Conservation (phyloP, 2,797 vertebrate genomes). For the Chaenodraco wilsoni region DNA sequence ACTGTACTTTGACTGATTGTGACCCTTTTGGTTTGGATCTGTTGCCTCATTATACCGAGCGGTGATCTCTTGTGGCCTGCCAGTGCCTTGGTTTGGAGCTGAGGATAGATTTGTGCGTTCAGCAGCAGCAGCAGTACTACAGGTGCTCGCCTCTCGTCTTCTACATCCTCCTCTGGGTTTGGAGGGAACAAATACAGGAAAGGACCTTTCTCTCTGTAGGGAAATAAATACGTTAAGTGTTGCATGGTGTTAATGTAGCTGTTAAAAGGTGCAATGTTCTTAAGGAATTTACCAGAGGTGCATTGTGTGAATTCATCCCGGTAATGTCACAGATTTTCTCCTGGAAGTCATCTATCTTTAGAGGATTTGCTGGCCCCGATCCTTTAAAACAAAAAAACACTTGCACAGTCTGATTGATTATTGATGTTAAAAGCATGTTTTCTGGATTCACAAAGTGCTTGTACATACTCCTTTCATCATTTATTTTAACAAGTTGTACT, state of each 20-base stretch:
- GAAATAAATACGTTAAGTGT: constrained; percentile 6
- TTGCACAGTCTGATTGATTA: not conserved
- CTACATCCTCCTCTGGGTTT: constrained; percentile 71
- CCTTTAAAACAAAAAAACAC: constrained; percentile 70
- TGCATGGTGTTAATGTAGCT: not conserved
- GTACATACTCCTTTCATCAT: not conserved
- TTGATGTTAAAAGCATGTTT: not conserved
- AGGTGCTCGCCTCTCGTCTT: constrained; percentile 58
- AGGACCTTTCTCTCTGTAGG: constrained; percentile 80
- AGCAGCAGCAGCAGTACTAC: constrained; percentile 21
- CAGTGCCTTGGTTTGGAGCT: constrained; percentile 24
- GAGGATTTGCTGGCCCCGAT: constrained; percentile 73
- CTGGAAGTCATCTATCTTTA: constrained; percentile 80
- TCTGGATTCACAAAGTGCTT: not conserved
- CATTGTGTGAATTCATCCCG: constrained; percentile 59
- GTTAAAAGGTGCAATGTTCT: constrained; percentile 1
- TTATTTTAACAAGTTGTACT: not conserved
- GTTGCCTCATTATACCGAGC: constrained; percentile 33
- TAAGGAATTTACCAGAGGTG: constrained; percentile 74
- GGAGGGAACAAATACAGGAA: constrained; percentile 68
- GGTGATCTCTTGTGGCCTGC: constrained; percentile 41
- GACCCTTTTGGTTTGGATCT: constrained; percentile 31
- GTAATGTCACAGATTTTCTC: constrained; percentile 71
- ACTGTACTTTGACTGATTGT: constrained; percentile 30
- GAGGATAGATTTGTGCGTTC: constrained; percentile 30